Base-by-base conservation (phyloP, 2,888 invertebrate species). In the Dynastes tityus region DNA sequence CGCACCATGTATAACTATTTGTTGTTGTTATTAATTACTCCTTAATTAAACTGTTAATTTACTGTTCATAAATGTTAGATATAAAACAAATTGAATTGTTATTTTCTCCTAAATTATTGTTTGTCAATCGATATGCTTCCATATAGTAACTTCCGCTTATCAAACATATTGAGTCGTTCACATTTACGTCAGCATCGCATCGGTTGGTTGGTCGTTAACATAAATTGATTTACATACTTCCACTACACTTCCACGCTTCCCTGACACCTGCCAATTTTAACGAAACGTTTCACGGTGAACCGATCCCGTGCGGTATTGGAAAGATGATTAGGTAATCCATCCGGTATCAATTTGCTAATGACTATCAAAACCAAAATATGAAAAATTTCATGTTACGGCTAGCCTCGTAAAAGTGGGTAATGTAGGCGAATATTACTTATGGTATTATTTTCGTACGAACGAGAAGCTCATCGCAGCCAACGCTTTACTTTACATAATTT, bases 221-320 rank as follows among this genome's bases (percentile, higher is more conserved):
- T 27, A 68, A 49, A 68, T 68, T 51, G 68, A 68, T 68, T 68
- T 68, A 29, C 68, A 68, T 68, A 68, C 51, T 68, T 68, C 51
- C 49, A 63, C 9, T 3, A n/a, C 55, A 55, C 22, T 13, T n/a
- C n/a, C 55, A 45, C 65, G 29, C 37, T 68, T 68, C 68, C 51
- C 40, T n/a, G 68, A 68, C 32, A 51, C 68, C 68, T 68, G 68
- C n/a, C 68, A 68, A 68, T 68, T 51, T 68, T 68, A 22, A 63
- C 45, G 65, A 16, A 65, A 32, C 51, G 29, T 68, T 68, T 29
- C 29, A 27, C 68, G 27, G 11, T 2, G 51, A 51, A 51, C 6
- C 53, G 68, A 68, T 40, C 29, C 29, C 68, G 27, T 4, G 11
- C 68, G 51, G 51, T 29, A 22, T 29, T 68, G 49, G 13, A 40